Evolutionary conservation across 2,797 vertebrate species (phyloP).

Genomic region (Gobio occitaniae): DNA sequence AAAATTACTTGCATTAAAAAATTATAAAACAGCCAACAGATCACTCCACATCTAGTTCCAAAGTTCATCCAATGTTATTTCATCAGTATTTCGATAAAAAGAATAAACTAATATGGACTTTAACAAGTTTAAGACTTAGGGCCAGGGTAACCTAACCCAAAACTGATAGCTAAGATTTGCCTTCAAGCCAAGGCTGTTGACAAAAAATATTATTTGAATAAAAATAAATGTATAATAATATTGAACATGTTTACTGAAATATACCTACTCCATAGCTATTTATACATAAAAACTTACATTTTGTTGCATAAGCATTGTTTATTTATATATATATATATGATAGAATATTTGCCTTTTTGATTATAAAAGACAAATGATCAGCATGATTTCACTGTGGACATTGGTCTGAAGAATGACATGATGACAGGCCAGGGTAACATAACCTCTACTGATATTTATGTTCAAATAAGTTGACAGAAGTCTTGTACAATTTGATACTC

Average conservation of each 20-base stretch:
- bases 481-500: neutral
- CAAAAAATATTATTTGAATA: neutral
- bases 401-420: slow-evolving; percentile 22
- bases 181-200: neutral
- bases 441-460: slow-evolving; percentile 19
- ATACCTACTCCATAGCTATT: neutral
- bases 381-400: neutral
- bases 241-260: too few species aligned
- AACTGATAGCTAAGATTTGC: neutral
- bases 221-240: neutral
- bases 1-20: neutral
- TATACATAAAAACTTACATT: too few species aligned
- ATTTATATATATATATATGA: neutral
- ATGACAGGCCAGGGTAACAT: slow-evolving; percentile 43
- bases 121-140: neutral
- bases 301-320: neutral
- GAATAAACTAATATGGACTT: slow-evolving; percentile 5
- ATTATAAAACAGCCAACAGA: neutral
- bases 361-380: neutral
- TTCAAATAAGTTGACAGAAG: neutral
- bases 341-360: neutral
- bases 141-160: slow-evolving; percentile 1
- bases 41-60: neutral
- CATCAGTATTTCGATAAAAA: neutral
- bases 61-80: neutral